Evolutionary conservation across 2,888 invertebrate species (phyloP).

Genomic region (Seira ritae): DNA sequence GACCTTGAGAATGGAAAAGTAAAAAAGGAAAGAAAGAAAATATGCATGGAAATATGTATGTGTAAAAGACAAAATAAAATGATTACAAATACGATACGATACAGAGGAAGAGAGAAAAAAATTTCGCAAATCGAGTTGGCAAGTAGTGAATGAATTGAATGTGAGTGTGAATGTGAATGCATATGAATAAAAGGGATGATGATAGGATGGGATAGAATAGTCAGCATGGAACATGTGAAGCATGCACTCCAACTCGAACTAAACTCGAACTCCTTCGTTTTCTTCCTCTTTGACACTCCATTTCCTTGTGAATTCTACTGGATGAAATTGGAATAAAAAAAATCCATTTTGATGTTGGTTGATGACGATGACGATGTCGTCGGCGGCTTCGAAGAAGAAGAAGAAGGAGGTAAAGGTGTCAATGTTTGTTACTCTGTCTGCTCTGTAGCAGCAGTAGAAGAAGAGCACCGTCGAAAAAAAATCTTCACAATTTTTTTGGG

Average conservation of each 20-base stretch:
- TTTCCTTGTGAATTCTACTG: conserved; percentile 63
- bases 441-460: conserved; percentile 21
- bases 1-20: too few species aligned
- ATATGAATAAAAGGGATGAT: neutral
- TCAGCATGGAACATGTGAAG: neutral
- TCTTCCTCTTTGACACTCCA: conserved; percentile 61
- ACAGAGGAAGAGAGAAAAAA: too few species aligned
- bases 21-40: too few species aligned
- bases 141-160: too few species aligned
- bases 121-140: too few species aligned
- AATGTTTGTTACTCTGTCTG: conserved; percentile 31
- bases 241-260: neutral
- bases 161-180: too few species aligned
- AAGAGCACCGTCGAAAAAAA: neutral
- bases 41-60: too few species aligned
- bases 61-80: too few species aligned
- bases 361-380: conserved; percentile 40
- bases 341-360: conserved; percentile 54
- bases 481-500: neutral
- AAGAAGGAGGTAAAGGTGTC: conserved; percentile 45
- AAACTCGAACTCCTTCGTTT: conserved; percentile 31
- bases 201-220: too few species aligned
- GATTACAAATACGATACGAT: too few species aligned
- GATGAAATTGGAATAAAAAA: conserved; percentile 50
- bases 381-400: conserved; percentile 22